Evolutionary conservation across 2,888 invertebrate genomes (phyloP).

Genomic region (Drosophila nigritarsus): DNA sequence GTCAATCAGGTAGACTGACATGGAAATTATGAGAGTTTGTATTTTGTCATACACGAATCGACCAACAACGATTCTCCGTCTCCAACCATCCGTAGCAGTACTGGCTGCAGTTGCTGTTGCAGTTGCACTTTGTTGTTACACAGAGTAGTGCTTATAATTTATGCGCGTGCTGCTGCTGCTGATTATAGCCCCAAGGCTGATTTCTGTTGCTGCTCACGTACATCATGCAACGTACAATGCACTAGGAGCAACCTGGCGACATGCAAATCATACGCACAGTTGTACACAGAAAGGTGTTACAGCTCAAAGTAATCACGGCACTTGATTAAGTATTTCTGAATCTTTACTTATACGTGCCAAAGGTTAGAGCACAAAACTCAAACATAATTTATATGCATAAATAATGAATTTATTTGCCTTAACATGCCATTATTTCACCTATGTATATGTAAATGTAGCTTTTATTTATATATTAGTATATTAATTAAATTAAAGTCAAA

Average conservation of each 20-base stretch:
- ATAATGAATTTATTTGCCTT: background rate
- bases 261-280: constrained; percentile 58
- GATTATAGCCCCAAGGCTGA: constrained; percentile 62
- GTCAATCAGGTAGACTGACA: constrained; percentile 66
- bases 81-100: constrained; percentile 22
- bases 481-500: background rate
- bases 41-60: constrained; percentile 63
- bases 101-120: constrained; percentile 9
- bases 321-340: background rate
- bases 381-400: background rate
- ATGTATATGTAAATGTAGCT: background rate
- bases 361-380: background rate
- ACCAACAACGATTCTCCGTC: constrained; percentile 36
- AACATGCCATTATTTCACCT: background rate
- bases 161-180: constrained; percentile 54
- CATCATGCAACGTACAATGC: constrained; percentile 13
- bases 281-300: constrained; percentile 28
- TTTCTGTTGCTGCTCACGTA: constrained; percentile 57
- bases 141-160: constrained; percentile 52
- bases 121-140: constrained; percentile 19
- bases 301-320: constrained; percentile 33
- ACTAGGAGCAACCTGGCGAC: constrained; percentile 5
- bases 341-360: background rate
- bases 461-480: background rate
- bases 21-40: constrained; percentile 70